Percentiles rank a stretch among this genome's conserved stretches.
Conservation (phyloP, 2,888 invertebrate species). For the Linnaemya vulpina region DNA sequence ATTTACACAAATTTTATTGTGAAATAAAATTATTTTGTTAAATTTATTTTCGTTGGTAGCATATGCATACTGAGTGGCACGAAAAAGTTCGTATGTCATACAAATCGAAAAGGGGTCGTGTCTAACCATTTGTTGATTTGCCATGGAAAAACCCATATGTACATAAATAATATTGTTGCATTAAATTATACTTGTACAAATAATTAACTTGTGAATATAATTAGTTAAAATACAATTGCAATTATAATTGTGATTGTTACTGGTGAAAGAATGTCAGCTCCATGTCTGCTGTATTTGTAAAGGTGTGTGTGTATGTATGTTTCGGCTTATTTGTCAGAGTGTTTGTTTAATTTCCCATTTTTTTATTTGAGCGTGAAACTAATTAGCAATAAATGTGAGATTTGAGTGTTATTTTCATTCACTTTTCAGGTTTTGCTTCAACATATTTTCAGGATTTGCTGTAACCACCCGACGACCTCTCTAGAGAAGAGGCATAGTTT, state of each 20-base stretch:
- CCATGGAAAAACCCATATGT: too few relatives aligned
- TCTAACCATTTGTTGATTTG: too few relatives aligned
- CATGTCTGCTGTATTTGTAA: neutral
- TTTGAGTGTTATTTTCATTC: conserved; percentile 50
- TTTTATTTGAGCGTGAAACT: conserved; percentile 66
- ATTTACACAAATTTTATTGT: too few relatives aligned
- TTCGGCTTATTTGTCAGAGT: neutral
- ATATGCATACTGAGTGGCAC: too few relatives aligned
- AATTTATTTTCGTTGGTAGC: too few relatives aligned
- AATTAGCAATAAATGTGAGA: conserved; percentile 73
- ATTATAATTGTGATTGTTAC: neutral
- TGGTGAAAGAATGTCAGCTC: neutral
- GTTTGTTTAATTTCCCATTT: conserved; percentile 1
- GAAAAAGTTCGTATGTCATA: too few relatives aligned
- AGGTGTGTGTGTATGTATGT: neutral
- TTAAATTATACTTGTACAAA: too few relatives aligned
- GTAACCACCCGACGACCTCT: conserved; percentile 34
- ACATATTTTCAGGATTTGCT: conserved; percentile 10
- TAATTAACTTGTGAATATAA: too few relatives aligned
- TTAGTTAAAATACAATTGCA: neutral
- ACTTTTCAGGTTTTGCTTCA: conserved; percentile 7
- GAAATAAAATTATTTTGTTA: too few relatives aligned
- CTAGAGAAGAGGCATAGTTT: conserved; percentile 67
- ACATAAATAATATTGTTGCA: too few relatives aligned
- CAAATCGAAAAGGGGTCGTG: too few relatives aligned